A percentile compares a stretch with the other conserved stretches of the same genome.
phyloP scores from a whole-genome alignment of 2,797 vertebrate genomes.

The Channallabes apus region DNA sequence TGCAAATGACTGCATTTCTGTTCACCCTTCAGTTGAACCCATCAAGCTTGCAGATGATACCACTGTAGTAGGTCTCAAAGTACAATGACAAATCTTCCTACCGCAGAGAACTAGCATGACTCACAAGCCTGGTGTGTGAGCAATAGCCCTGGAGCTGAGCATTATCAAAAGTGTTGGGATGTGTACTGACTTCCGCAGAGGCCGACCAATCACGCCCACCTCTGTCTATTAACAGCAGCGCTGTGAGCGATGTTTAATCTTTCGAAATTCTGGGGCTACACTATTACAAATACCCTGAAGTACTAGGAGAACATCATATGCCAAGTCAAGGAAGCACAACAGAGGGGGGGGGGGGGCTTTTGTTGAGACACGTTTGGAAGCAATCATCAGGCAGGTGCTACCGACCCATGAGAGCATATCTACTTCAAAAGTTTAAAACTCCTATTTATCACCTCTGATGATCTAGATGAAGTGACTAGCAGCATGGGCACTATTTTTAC shows the following conservation, averaged over 20 bases:
- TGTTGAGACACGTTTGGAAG: not conserved
- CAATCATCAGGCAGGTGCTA: not conserved
- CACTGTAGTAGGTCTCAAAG: not conserved
- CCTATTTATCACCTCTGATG: too few relatives aligned
- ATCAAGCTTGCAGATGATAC: not conserved
- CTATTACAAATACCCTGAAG: not conserved
- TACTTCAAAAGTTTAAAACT: too few relatives aligned
- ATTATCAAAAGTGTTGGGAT: not conserved
- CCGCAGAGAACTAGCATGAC: not conserved
- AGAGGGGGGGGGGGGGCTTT: not conserved
- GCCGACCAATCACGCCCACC: not conserved
- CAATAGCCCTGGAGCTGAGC: constrained; percentile 7
- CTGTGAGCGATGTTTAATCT: constrained; percentile 4
- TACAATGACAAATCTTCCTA: constrained; percentile 16
- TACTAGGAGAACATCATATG: not conserved
- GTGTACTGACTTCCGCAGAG: constrained; percentile 9
- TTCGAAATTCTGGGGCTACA: constrained; percentile 2
- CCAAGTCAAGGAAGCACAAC: not conserved
- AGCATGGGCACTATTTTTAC: too few relatives aligned
- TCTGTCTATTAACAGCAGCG: constrained; percentile 9
- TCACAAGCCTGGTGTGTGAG: not conserved
- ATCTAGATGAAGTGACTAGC: too few relatives aligned
- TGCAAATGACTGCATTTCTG: not conserved
- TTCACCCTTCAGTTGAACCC: not conserved
- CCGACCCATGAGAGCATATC: not conserved